These are phyloP conservation scores for Plectropomus leopardus DNA, from an alignment of 2,113 vertebrate genomes.

Conservation along the genomic window DNA sequence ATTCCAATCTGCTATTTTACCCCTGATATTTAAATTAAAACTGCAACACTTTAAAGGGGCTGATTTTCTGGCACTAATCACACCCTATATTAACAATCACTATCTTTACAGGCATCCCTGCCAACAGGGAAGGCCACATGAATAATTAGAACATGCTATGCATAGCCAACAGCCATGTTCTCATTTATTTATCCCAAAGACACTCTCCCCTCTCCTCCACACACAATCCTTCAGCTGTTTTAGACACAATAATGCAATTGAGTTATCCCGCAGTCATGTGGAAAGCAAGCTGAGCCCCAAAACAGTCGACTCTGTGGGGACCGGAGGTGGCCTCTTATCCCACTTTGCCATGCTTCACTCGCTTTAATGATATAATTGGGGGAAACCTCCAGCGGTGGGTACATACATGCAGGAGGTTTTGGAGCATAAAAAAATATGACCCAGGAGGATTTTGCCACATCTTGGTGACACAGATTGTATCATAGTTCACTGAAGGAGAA, in stretches of 20 bases:
- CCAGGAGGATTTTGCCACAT: constrained; percentile 36
- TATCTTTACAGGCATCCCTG: constrained; percentile 22
- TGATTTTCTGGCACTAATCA: background rate
- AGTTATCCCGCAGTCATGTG: constrained; percentile 42
- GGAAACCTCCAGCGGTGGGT: constrained; percentile 28
- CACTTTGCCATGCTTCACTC: constrained; percentile 29
- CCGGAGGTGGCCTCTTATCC: constrained; percentile 44
- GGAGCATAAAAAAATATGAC: constrained; percentile 26
- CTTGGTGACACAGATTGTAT: constrained; percentile 8
- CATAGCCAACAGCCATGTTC: constrained; percentile 61
- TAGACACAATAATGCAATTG: constrained; percentile 41
- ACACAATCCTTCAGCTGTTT: constrained; percentile 32
- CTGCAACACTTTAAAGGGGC: constrained; percentile 7
- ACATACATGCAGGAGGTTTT: background rate
- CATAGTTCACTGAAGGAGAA: constrained; percentile 7
- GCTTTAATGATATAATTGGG: constrained; percentile 35
- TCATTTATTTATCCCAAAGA: constrained; percentile 52
- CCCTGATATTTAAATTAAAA: background rate
- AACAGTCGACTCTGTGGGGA: constrained; percentile 20
- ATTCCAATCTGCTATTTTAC: background rate
- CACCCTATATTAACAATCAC: constrained; percentile 12
- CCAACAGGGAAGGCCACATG: constrained; percentile 52
- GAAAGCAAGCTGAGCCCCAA: constrained; percentile 47
- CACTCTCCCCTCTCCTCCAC: background rate
- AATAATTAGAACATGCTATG: constrained; percentile 53